Conservation (phyloP, 2,797 vertebrate species). For the Callimico goeldii region DNA sequence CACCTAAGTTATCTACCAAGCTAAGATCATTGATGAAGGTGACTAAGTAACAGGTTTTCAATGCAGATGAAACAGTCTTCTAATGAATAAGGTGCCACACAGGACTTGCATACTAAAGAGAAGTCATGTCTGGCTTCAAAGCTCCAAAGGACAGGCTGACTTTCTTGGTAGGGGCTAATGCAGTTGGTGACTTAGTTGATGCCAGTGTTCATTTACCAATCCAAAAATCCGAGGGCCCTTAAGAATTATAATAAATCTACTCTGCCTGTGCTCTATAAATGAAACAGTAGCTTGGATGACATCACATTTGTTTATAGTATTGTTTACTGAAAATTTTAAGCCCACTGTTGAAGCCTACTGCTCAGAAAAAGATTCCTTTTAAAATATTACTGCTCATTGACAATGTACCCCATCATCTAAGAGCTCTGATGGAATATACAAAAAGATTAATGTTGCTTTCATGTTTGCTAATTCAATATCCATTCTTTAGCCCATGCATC, state of each 20-base stretch:
- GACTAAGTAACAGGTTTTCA: background rate
- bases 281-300: background rate
- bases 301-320: background rate
- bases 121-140: background rate
- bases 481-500: background rate
- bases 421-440: background rate
- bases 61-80: background rate
- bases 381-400: background rate
- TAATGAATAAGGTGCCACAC: background rate
- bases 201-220: background rate
- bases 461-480: background rate
- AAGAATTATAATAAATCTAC: background rate
- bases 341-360: background rate
- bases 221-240: background rate
- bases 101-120: background rate
- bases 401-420: background rate
- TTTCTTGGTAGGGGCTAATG: background rate
- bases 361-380: background rate
- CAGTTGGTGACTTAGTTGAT: background rate
- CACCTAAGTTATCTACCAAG: background rate
- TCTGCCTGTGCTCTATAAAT: background rate
- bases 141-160: background rate
- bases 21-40: background rate
- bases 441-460: background rate
- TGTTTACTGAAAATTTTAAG: background rate